Conservation (phyloP, 1,140 invertebrate genomes). For the Myzus persicae region DNA sequence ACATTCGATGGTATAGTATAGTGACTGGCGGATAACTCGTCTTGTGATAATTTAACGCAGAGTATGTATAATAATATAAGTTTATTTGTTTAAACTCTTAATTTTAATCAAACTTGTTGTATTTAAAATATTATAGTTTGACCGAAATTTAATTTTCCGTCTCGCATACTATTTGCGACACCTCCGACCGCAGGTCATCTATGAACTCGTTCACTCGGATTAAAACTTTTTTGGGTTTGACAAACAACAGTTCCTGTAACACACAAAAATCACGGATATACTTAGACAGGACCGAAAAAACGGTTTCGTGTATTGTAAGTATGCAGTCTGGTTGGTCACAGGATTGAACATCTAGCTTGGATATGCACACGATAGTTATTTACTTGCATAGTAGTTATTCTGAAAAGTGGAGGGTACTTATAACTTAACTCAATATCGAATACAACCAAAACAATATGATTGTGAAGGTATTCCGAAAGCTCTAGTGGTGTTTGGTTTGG, state of each 20-base stretch:
- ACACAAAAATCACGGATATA: neutral
- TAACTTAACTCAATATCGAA: neutral
- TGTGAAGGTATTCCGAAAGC: too few relatives aligned
- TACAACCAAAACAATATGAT: neutral
- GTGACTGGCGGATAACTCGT: neutral
- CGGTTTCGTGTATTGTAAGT: neutral
- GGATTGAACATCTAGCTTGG: too few relatives aligned
- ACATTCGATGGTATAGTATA: neutral
- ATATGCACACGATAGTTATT: neutral
- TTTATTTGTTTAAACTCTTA: neutral
- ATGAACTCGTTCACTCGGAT: conserved; percentile 25
- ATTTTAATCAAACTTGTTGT: neutral
- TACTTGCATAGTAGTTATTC: neutral
- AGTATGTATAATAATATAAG: neutral
- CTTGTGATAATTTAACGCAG: neutral
- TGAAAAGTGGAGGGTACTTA: neutral
- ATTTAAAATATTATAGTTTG: too few relatives aligned
- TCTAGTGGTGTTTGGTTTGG: too few relatives aligned
- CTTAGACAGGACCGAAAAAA: neutral
- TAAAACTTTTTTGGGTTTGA: conserved; percentile 42
- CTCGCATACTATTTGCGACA: neutral
- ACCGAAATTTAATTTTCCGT: neutral
- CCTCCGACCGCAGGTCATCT: neutral
- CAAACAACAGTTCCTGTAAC: conserved; percentile 44
- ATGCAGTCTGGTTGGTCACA: neutral